Evolutionary conservation across 2,888 invertebrate genomes (phyloP).

Genomic region (Diarsia brunnea): DNA sequence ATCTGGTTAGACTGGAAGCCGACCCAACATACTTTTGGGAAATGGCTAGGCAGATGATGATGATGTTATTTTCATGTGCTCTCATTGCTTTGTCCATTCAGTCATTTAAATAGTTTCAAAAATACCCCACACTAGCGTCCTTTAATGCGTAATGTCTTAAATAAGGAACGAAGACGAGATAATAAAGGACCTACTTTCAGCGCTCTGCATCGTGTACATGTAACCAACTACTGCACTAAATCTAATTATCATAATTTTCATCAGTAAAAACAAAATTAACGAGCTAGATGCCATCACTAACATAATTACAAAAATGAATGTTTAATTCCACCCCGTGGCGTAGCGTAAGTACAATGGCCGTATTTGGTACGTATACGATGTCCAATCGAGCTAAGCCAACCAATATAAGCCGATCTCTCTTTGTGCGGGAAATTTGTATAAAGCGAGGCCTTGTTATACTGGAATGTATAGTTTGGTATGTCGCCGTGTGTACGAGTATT

Average conservation of each 20-base stretch:
- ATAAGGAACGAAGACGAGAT: background rate
- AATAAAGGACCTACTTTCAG: background rate
- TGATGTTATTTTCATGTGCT: background rate
- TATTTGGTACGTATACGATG: slow-evolving; percentile 1
- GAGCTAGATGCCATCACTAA: slow-evolving; percentile 8
- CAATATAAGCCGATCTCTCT: background rate
- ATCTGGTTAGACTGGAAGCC: too few relatives aligned
- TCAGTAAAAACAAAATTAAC: slow-evolving; percentile 13
- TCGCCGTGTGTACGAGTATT: background rate
- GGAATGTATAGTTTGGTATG: background rate
- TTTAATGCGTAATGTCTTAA: background rate
- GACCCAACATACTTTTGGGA: too few relatives aligned
- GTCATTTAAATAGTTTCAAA: background rate
- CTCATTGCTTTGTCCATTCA: background rate
- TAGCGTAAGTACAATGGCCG: slow-evolving; percentile 1
- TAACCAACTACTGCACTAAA: slow-evolving; percentile 4
- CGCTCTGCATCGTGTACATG: background rate
- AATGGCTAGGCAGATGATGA: too few relatives aligned
- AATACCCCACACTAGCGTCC: background rate
- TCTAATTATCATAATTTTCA: slow-evolving; percentile 16
- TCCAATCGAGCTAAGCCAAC: background rate
- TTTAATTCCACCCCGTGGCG: slow-evolving; percentile 25
- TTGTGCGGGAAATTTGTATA: background rate
- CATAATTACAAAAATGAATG: slow-evolving; percentile 46
- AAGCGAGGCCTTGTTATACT: background rate